Base-by-base conservation (phyloP, 2,888 invertebrate species). In the Caenorhabditis plicata region DNA sequence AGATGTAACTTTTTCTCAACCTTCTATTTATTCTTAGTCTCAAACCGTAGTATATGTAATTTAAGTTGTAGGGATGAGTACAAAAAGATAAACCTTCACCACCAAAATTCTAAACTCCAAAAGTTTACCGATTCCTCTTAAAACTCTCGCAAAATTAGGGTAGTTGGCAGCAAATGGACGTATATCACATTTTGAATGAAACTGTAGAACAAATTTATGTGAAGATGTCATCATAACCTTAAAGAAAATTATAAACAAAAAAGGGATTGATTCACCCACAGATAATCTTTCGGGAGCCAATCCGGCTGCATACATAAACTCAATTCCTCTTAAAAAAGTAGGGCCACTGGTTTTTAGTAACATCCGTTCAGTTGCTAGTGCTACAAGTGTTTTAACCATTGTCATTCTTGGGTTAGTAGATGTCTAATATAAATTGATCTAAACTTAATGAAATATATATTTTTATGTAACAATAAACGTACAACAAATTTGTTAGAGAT, bases 151-250 rank as follows among this genome's bases (percentile, higher is more conserved):
- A 40, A 68, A 68, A 42, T 60, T 58, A 9, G 64, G 61, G 47
- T 68, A 68, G 41, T 68, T 68, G 2, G 67, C 67, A 2, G 71
- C 71, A 39, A 71, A 71, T n/a, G 71, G 71, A 26, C 71, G 51
- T 35, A 71, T 65, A 46, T 71, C 71, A 39, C 71, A 71, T 42
- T 67, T 67, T 32, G 71, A 71, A 46, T 71, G 71, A 48, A 71
- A 71, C 44, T 68, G 68, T 4, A 71, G 65, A 15, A 71, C 64
- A 46, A 48, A 71, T 49, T 71, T 71, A 43, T 61, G 56, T n/a
- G 61, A 60, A 3, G 62, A 48, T 15, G 67, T 67, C 69, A 68
- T 68, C 63, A 71, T 68, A 8, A 68, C 60, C 17, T 22, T n/a
- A 15, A 35, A 35, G 15, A 35, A 35, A 35, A 19, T n/a, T 15